Evolutionary conservation across 2,888 invertebrate genomes (phyloP), one percentile per base, ranked within the genome.

Genomic region (Volucella bombylans): DNA sequence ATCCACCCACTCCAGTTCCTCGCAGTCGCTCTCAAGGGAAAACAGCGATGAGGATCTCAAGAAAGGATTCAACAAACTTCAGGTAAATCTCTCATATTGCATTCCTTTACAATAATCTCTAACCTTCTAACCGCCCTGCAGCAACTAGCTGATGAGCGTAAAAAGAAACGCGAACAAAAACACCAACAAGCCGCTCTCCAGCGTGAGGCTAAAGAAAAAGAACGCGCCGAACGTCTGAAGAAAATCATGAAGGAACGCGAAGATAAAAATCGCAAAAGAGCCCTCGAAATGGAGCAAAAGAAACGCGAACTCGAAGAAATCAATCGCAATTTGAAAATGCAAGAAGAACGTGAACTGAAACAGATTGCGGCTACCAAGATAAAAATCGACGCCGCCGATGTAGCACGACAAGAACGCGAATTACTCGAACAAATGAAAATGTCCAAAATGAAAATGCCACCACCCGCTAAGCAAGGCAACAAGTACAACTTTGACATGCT

Each of bases 401-500:
- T 86, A 8, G 87, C 87, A 39, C 89, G 89, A 2, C 89, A 90
- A 80, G 91, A 91, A 78, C 89, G 89, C 14, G 90, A 90, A 78
- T 41, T 90, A 67, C 71, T 90, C 54, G 88, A 88, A 14, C 89
- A 90, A 59, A 89, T 90, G 87, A 89, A 88, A 52, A 83, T 87
- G 57, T 87, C 88, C 38, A 87, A 89, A 85, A 80, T 87, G 73
- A 88, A 86, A 81, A 65, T 89, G 88, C 88, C 90, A 69, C 90
- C 90, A 8, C 90, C 90, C 39, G 87, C 89, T 12, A 89, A 88
- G 77, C 69, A 18, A 2, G 86, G 88, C 14, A 88, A 86, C 1
- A 90, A 90, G 82, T 92, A 90, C 67, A 89, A 89, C n/a, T 92
- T 92, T 78, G 91, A 92, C 69, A 91, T 91, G 89, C 81, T 92